A percentile compares a stretch with the other conserved stretches of the same genome.
phyloP scores from a whole-genome alignment of 2,888 invertebrate genomes.

The Cyaniris semiargus region DNA sequence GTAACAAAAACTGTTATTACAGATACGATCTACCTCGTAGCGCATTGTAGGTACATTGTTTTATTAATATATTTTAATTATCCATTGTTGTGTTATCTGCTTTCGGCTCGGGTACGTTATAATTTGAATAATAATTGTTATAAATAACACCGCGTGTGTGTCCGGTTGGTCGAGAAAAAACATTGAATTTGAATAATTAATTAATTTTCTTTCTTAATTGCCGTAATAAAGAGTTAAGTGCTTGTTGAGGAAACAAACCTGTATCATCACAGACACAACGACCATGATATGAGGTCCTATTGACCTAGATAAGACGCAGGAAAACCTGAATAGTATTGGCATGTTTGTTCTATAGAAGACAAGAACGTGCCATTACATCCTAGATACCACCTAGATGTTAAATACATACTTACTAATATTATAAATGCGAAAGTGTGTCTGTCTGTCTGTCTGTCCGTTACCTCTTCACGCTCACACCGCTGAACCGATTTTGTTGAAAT shows the following conservation, averaged over 20 bases:
- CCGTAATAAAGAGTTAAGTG: not conserved
- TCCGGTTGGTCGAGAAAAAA: not conserved
- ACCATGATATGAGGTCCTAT: not conserved
- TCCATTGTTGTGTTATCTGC: conserved; percentile 11
- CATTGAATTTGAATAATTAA: conserved; percentile 23
- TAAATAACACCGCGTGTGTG: not conserved
- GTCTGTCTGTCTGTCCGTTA: too few species aligned
- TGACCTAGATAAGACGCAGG: not conserved
- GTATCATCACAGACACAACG: not conserved
- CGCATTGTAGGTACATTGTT: not conserved
- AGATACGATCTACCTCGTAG: not conserved
- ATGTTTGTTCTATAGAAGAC: too few species aligned
- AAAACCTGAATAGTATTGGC: too few species aligned
- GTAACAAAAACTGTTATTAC: conserved; percentile 1
- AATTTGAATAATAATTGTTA: conserved; percentile 18
- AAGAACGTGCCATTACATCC: too few species aligned
- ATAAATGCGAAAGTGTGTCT: too few species aligned
- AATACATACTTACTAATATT: too few species aligned
- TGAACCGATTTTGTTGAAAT: too few species aligned
- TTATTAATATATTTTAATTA: conserved; percentile 17
- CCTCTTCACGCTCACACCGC: too few species aligned
- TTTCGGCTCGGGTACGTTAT: conserved; percentile 17
- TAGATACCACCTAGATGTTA: too few species aligned
- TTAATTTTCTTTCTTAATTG: conserved; percentile 18
- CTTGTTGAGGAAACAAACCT: not conserved